Evolutionary conservation across 2,797 vertebrate species (phyloP), one percentile per base, ranked within the genome.

Genomic region (Microctenopoma steveboyesi): DNA sequence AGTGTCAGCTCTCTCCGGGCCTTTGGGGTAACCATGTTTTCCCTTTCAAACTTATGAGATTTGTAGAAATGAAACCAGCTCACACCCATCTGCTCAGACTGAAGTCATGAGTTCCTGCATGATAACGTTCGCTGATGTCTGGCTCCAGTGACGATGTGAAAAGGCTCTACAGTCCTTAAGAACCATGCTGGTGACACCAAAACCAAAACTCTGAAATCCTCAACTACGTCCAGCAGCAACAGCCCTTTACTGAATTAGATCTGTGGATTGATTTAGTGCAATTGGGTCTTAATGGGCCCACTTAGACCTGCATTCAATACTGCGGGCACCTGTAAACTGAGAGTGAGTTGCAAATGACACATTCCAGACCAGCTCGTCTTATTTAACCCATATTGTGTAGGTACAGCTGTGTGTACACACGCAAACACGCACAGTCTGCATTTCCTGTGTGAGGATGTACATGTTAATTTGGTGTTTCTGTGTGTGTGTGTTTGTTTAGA

Each of bases 251-350:
- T 2, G 54, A 83, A 87, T 90, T 84, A 84, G 77, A 89, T 86
- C 66, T 80, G 64, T 60, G 59, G 73, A 88, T 84, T 87, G 46
- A 89, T 90, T 91, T 87, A 89, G 85, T 62, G 66, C 64, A 86
- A 82, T 91, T 89, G 81, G 81, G 67, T 68, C 61, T 51, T 89
- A 91, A 91, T 89, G 75, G 81, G 67, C 42, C 76, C 79, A 86
- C 81, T 86, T 83, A 87, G 68, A 70, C 74, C 76, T 73, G 22
- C 70, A 74, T 83, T 88, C 79, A 65, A 74, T 83, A 58, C 85
- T 39, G 57, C 63, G 63, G 83, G 64, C 87, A 87, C 84, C 82
- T 89, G 83, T 80, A 85, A 90, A 90, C 80, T 83, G 68, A 83
- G 73, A 65, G 69, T 61, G 72, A 78, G 75, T 69, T 82, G 74